phyloP scores from a whole-genome alignment of 2,888 invertebrate species.

The Parnassius apollo region DNA sequence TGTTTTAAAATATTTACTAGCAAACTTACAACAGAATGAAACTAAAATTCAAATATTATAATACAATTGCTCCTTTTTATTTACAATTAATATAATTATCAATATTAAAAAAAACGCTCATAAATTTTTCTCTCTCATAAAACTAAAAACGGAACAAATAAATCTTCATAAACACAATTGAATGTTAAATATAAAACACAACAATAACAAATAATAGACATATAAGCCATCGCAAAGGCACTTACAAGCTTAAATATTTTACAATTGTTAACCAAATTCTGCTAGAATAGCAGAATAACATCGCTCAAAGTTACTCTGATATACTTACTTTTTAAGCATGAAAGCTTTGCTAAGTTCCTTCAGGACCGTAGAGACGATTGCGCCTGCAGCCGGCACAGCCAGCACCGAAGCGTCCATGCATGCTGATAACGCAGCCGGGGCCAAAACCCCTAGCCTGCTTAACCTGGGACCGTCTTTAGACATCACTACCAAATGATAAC shows the following conservation, averaged over 20 bases:
- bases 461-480: constrained; percentile 59
- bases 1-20: too few species aligned
- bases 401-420: constrained; percentile 75
- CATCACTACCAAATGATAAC: constrained; percentile 46
- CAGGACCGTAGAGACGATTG: constrained; percentile 71
- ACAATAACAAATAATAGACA: too few species aligned
- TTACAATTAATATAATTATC: too few species aligned
- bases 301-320: background rate
- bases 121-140: too few species aligned
- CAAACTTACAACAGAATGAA: too few species aligned
- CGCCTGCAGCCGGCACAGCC: constrained; percentile 73
- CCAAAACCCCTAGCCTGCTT: constrained; percentile 68
- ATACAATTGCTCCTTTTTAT: too few species aligned
- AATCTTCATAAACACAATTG: too few species aligned
- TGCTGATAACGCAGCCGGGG: constrained; percentile 69
- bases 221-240: background rate
- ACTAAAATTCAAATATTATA: too few species aligned
- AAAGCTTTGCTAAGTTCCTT: constrained; percentile 76
- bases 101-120: too few species aligned
- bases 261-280: background rate
- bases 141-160: too few species aligned
- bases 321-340: constrained; percentile 74
- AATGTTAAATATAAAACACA: too few species aligned
- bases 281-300: background rate
- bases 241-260: too few species aligned